Evolutionary conservation across 2,888 invertebrate species (phyloP), one percentile per base, ranked within the genome.

Genomic region (Acanthosepion esculentum): DNA sequence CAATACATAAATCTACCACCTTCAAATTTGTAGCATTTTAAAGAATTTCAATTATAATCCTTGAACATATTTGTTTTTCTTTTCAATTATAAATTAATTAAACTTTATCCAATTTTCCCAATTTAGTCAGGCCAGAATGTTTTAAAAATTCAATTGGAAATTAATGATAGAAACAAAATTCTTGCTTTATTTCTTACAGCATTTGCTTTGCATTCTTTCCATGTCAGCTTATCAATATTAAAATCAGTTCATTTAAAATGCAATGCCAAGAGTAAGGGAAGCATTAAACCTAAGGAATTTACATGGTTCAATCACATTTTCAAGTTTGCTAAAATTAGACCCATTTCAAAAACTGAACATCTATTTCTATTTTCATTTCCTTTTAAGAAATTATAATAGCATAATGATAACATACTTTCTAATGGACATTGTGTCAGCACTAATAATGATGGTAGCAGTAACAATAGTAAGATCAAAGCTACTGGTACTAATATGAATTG

Each of bases 211-310:
- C 78, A 78, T 78, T 78, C 6, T 78, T 78, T n/a, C 78, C n/a
- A 78, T 10, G 29, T 78, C n/a, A 78, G 78, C 10, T 78, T 78
- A 78, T 78, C 78, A 78, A 78, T 78, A 78, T 78, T 78, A 78
- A 78, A 78, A 78, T 78, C 78, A 78, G 78, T 78, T 78, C n/a
- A 78, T 78, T 78, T 78, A 78, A 78, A 78, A 78, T 78, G 78
- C 78, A 78, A 78, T 29, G 78, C 78, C 29, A 78, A 78, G 78
- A 78, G 78, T 29, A 12, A 78, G 29, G 78, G 78, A 78, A 78
- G 78, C 78, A 78, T 78, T 78, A 78, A 78, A 78, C 78, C 6
- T 6, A 10, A n/a, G n/a, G n/a, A 78, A 78, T 78, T 29, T 78
- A 29, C 29, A 78, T 78, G 78, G 78, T 78, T 78, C 78, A 78